A percentile compares a stretch with the other conserved stretches of the same genome.
Conservation (phyloP, 2,888 invertebrate species). For the Drosophila macrospina region DNA sequence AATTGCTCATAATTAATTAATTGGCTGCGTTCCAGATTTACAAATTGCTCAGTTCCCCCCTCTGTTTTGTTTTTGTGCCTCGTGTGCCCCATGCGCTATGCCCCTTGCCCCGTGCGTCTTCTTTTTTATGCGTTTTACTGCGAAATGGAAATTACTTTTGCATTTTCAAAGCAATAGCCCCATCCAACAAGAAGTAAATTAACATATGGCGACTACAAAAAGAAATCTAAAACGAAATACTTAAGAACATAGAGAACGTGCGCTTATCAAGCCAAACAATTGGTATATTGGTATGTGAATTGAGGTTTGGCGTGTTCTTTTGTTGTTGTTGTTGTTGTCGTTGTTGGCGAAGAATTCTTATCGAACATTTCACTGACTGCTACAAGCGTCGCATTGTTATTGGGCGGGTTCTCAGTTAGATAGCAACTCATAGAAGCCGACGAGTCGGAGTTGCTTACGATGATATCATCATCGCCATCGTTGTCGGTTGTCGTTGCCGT, state of each 20-base stretch:
- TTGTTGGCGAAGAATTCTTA: slow-evolving; percentile 48
- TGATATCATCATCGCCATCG: slow-evolving; percentile 75
- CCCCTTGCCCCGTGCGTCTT: slow-evolving; percentile 14
- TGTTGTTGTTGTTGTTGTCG: slow-evolving; percentile 15
- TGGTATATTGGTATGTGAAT: slow-evolving; percentile 32
- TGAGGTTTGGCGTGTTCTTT: slow-evolving; percentile 38
- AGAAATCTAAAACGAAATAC: slow-evolving; percentile 8
- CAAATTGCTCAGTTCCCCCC: slow-evolving; percentile 65
- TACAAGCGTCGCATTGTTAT: slow-evolving; percentile 49
- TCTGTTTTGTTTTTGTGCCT: slow-evolving; percentile 34
- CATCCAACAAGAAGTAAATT: slow-evolving; percentile 50
- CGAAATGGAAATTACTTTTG: slow-evolving; percentile 73
- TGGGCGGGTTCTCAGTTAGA: slow-evolving; percentile 58
- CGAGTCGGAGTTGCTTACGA: slow-evolving; percentile 50
- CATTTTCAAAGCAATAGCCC: slow-evolving; percentile 53
- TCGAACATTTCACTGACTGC: slow-evolving; percentile 47
- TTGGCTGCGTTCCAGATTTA: slow-evolving; percentile 84
- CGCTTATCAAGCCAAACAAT: slow-evolving; percentile 58
- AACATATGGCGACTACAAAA: slow-evolving; percentile 60
- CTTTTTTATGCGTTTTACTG: slow-evolving; percentile 61
- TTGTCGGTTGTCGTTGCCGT: slow-evolving; percentile 26
- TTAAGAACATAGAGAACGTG: slow-evolving; percentile 47
- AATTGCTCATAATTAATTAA: slow-evolving; percentile 84
- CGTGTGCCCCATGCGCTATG: slow-evolving; percentile 9
- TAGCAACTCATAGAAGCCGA: slow-evolving; percentile 64